A percentile compares a stretch with the other conserved stretches of the same genome.
These are phyloP conservation scores for Colletes collaris DNA, from an alignment of 2,888 invertebrate species.

Conservation along the genomic window DNA sequence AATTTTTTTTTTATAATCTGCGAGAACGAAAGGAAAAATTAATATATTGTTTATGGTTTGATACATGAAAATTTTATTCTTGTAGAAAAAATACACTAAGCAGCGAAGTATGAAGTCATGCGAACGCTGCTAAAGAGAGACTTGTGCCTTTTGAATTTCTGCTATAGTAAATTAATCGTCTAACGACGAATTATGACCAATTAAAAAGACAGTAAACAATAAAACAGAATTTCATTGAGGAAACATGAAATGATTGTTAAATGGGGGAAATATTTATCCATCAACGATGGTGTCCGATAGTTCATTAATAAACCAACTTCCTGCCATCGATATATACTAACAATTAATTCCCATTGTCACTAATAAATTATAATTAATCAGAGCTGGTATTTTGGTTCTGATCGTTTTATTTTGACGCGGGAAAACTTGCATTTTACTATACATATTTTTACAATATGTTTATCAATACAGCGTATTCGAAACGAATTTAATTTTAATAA, in stretches of 20 bases:
- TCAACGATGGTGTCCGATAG: constrained; percentile 34
- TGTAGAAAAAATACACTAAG: neutral
- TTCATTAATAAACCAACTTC: constrained; percentile 54
- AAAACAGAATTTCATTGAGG: constrained; percentile 17
- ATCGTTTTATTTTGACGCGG: too few relatives aligned
- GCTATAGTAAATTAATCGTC: constrained; percentile 40
- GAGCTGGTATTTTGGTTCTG: too few relatives aligned
- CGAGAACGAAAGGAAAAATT: neutral
- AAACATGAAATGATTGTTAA: constrained; percentile 23
- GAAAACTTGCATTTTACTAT: too few relatives aligned
- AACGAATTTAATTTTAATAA: too few relatives aligned
- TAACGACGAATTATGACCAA: constrained; percentile 39
- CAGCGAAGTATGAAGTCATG: constrained; percentile 19
- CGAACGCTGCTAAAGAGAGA: constrained; percentile 42
- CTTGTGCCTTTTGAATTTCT: constrained; percentile 67
- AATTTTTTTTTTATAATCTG: constrained; percentile 3
- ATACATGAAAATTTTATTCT: constrained; percentile 4
- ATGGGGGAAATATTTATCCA: constrained; percentile 26
- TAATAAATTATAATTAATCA: neutral
- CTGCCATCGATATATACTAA: constrained; percentile 21
- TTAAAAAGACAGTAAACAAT: constrained; percentile 35
- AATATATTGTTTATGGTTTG: constrained; percentile 3
- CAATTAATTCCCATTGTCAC: constrained; percentile 34
- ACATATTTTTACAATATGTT: too few relatives aligned
- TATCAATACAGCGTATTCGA: too few relatives aligned